Conservation (phyloP, 92 coral and sea anemone species). For the Parazoanthus swiftii region DNA sequence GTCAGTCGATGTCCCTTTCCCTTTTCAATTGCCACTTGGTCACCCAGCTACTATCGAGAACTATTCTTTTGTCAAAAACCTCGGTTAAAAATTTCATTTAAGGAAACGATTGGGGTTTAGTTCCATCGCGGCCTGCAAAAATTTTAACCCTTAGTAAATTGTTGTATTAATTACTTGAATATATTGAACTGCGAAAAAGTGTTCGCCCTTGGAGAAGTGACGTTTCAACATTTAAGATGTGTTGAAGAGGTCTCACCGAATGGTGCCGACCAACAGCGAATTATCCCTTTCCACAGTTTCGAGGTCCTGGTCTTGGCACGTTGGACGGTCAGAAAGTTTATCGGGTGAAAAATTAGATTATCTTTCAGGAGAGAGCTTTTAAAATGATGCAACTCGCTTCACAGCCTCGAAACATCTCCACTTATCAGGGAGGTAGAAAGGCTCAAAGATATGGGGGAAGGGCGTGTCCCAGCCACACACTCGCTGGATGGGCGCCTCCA, state of each 20-base stretch:
- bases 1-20: no score
- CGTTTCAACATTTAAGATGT: not conserved
- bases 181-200: not conserved
- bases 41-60: no score
- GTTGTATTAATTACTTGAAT: no score
- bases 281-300: not conserved
- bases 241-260: not conserved
- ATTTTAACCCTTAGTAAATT: not conserved
- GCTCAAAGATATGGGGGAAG: constrained; percentile 91
- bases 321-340: not conserved
- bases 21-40: no score
- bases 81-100: no score
- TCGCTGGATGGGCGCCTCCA: constrained; percentile 89
- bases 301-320: not conserved
- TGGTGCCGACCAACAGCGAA: not conserved
- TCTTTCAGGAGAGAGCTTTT: not conserved
- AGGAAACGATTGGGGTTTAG: no score
- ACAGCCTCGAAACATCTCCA: constrained; percentile 99
- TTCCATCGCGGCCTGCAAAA: no score
- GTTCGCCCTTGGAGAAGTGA: not conserved
- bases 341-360: not conserved
- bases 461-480: constrained; percentile 99
- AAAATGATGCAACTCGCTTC: constrained; percentile 63
- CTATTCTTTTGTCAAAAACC: no score
- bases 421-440: constrained; percentile 96